Conservation (phyloP, 2,113 vertebrate species). For the Phyllostomus hastatus region DNA sequence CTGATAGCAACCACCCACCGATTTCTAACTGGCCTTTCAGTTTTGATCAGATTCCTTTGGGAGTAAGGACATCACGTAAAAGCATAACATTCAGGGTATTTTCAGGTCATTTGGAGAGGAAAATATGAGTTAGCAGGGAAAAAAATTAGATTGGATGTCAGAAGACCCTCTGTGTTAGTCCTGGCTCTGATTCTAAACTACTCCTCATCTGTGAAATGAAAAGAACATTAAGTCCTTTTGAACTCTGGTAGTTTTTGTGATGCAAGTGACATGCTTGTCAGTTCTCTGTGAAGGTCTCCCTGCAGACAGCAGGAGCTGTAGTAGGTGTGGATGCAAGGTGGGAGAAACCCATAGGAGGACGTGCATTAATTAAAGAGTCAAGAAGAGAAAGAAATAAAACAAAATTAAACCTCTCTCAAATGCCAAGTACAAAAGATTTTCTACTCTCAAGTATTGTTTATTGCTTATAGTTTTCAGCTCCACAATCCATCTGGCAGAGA, state of each 20-base stretch:
- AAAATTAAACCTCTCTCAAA: neutral
- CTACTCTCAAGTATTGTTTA: neutral
- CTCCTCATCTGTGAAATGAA: neutral
- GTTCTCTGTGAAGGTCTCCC: neutral
- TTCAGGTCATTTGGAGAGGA: neutral
- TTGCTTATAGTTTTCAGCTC: neutral
- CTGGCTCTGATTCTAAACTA: neutral
- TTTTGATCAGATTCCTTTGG: slow-evolving; percentile 4
- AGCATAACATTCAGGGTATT: neutral
- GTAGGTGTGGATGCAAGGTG: neutral
- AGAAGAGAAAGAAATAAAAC: neutral
- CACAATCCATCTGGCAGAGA: neutral
- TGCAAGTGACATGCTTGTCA: neutral
- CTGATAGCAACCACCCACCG: neutral
- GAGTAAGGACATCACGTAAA: neutral
- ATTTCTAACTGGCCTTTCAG: slow-evolving; percentile 8
- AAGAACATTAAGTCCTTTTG: neutral
- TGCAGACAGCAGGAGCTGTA: neutral
- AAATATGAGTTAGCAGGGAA: slow-evolving; percentile 27
- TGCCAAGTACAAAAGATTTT: neutral
- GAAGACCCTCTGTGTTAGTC: slow-evolving; percentile 7
- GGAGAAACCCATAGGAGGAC: neutral
- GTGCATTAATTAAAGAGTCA: neutral
- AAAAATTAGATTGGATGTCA: slow-evolving; percentile 39
- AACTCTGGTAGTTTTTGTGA: neutral